Evolutionary conservation across 2,113 vertebrate species (phyloP).

Genomic region (Oenanthe oenanthe): DNA sequence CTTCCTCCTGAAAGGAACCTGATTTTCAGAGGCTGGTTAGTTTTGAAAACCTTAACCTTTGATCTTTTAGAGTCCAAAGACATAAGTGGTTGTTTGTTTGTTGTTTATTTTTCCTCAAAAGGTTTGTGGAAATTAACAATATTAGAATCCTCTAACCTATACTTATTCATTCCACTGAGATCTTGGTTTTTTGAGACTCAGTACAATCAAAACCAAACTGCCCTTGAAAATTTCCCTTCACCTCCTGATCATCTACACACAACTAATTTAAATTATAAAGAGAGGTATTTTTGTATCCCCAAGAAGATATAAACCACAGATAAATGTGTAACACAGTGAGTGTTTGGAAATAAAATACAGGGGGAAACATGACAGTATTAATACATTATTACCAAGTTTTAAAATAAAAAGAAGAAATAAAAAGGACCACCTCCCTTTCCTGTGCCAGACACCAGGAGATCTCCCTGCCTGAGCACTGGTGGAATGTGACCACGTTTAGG

Average conservation of each 20-base stretch:
- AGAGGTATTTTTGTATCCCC: not conserved
- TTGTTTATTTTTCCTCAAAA: not conserved
- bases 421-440: not conserved
- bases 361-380: not conserved
- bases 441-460: not conserved
- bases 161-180: not conserved
- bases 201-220: not conserved
- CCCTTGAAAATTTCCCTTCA: not conserved
- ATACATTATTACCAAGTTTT: not conserved
- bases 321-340: not conserved
- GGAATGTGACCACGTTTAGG: accelerated
- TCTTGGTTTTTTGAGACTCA: not conserved
- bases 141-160: not conserved
- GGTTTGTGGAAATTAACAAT: not conserved
- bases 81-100: not conserved
- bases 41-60: not conserved
- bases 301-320: not conserved
- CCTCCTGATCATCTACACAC: not conserved
- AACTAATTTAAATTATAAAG: not conserved
- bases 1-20: not conserved
- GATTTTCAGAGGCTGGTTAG: not conserved
- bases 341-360: not conserved
- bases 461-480: not conserved
- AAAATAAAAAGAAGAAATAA: not conserved
- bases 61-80: not conserved